These are phyloP conservation scores for Podarcis muralis DNA, from an alignment of 2,113 vertebrate genomes.

Conservation along the genomic window DNA sequence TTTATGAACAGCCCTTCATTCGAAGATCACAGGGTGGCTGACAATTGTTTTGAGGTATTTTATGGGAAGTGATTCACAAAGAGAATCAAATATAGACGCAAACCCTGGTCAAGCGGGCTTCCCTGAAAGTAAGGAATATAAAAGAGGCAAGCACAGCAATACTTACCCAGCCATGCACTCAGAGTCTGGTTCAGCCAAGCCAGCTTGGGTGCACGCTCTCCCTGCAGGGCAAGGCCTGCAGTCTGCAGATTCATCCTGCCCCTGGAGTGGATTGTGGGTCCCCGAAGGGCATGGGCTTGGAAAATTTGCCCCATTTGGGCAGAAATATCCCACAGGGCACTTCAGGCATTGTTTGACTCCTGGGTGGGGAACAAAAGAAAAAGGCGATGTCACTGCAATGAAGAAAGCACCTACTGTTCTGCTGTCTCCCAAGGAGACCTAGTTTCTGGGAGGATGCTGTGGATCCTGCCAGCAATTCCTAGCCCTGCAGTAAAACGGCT, in stretches of 20 bases:
- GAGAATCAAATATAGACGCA: no score
- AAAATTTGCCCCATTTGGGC: slow-evolving; percentile 75
- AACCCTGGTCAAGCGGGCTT: neutral
- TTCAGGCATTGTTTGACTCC: slow-evolving; percentile 80
- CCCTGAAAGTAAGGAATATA: accelerated
- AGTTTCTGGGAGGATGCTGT: neutral
- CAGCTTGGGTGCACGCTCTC: slow-evolving; percentile 83
- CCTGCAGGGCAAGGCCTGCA: slow-evolving; percentile 82
- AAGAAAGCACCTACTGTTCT: neutral
- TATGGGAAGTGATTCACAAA: no score
- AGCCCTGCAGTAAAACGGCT: neutral
- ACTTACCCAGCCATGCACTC: slow-evolving; percentile 83
- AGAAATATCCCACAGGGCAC: slow-evolving; percentile 86
- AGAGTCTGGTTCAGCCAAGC: slow-evolving; percentile 79
- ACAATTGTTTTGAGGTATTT: no score
- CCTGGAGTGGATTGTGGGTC: slow-evolving; percentile 80
- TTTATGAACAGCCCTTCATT: no score
- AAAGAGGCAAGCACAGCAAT: accelerated
- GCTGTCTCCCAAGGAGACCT: neutral
- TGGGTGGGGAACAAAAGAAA: slow-evolving; percentile 17
- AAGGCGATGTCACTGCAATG: neutral
- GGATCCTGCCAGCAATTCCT: neutral
- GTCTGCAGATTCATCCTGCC: slow-evolving; percentile 80
- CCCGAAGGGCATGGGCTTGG: slow-evolving; percentile 81
- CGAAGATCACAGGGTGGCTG: no score